phyloP scores from a whole-genome alignment of 2,113 vertebrate genomes.

The Gymnorhina tibicen region DNA sequence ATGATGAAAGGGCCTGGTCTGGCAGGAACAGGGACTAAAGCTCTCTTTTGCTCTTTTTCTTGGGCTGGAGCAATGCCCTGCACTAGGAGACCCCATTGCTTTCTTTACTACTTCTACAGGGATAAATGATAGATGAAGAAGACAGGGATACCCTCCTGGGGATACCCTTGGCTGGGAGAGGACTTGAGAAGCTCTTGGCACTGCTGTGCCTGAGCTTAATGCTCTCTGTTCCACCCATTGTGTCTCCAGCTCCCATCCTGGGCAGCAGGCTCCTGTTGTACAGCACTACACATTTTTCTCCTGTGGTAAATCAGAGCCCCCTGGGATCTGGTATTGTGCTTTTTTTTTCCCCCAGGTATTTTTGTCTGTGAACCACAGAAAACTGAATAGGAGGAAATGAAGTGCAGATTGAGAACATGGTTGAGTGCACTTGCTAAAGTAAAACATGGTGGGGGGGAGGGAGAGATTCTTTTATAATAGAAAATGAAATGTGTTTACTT shows the following conservation, averaged over 20 bases:
- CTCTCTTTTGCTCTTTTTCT: neutral
- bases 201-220: neutral
- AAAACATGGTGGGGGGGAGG: slow-evolving; percentile 26
- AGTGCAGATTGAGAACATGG: slow-evolving; percentile 65
- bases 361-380: slow-evolving; percentile 66
- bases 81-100: neutral
- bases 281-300: neutral
- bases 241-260: neutral
- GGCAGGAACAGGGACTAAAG: neutral
- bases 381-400: slow-evolving; percentile 72
- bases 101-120: neutral
- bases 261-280: neutral
- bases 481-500: slow-evolving; percentile 62
- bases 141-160: neutral
- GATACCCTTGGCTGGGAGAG: neutral
- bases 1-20: neutral
- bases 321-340: slow-evolving; percentile 60
- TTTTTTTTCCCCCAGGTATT: slow-evolving; percentile 64
- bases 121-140: neutral
- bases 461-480: slow-evolving; percentile 51
- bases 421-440: slow-evolving; percentile 70
- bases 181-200: neutral
- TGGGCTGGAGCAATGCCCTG: neutral
- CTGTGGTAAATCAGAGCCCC: slow-evolving; percentile 41
- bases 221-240: neutral